Conservation (phyloP, 1,140 invertebrate species). For the Pseudomyrmex dendroicus region DNA sequence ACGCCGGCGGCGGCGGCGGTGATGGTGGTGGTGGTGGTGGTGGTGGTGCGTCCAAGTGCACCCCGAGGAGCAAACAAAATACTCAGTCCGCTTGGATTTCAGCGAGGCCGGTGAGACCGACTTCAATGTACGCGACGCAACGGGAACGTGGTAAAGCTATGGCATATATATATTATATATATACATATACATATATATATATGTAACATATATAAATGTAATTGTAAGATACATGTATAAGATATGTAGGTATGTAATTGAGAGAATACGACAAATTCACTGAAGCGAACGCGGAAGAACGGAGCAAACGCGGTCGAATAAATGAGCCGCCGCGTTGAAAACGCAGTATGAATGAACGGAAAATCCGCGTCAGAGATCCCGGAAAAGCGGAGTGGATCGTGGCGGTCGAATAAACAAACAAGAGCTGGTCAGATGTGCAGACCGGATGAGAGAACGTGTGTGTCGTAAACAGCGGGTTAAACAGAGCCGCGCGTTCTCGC, state of each 20-base stretch:
- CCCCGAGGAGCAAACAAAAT: constrained; percentile 18
- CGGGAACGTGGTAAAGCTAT: constrained; percentile 12
- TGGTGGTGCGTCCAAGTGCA: not conserved
- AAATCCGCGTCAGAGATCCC: not conserved
- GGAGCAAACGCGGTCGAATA: not conserved
- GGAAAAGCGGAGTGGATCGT: not conserved
- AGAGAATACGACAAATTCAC: not conserved
- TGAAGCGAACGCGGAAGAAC: not conserved
- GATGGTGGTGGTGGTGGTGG: no score
- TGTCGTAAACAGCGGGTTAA: constrained; percentile 32
- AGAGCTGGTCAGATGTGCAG: constrained; percentile 6
- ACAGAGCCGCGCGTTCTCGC: constrained; percentile 47
- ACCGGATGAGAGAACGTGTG: not conserved
- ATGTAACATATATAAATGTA: no score
- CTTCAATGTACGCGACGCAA: not conserved
- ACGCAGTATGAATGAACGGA: constrained; percentile 19
- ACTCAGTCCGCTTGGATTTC: constrained; percentile 1
- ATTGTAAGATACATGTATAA: no score
- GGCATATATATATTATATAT: constrained; percentile 19
- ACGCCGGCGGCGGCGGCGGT: not conserved
- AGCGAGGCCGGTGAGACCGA: constrained; percentile 9
- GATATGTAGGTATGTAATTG: no score
- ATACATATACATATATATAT: no score
- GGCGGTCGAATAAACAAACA: constrained; percentile 38
- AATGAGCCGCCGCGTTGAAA: not conserved